Evolutionary conservation across 2,888 invertebrate genomes (phyloP).

Genomic region (Patella pellucida): DNA sequence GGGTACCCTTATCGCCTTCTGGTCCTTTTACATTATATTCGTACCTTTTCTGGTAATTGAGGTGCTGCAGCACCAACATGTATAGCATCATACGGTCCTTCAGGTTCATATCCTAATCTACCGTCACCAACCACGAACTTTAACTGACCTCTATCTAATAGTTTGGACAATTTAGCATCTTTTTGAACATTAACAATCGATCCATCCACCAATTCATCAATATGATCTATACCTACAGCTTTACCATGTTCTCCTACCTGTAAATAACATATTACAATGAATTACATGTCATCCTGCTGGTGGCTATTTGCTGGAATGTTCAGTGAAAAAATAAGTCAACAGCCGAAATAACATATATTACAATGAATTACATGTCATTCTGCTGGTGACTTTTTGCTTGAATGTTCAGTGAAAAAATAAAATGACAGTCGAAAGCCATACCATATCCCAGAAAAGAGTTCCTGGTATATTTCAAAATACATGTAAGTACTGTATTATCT

Average conservation of each 20-base stretch:
- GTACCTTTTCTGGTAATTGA: slow-evolving; percentile 70
- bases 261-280: slow-evolving; percentile 20
- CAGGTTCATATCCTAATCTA: slow-evolving; percentile 61
- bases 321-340: too few species aligned
- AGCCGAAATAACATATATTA: too few species aligned
- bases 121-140: slow-evolving; percentile 70
- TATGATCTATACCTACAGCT: slow-evolving; percentile 72
- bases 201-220: slow-evolving; percentile 72
- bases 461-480: too few species aligned
- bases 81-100: slow-evolving; percentile 71
- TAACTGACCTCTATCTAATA: slow-evolving; percentile 63
- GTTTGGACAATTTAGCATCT: slow-evolving; percentile 42
- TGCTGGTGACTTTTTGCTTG: too few species aligned
- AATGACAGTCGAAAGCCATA: too few species aligned
- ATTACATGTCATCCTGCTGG: too few species aligned
- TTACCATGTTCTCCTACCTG: slow-evolving; percentile 69
- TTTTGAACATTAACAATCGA: slow-evolving; percentile 81
- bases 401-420: too few species aligned
- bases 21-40: slow-evolving; percentile 26
- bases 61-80: slow-evolving; percentile 72
- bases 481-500: too few species aligned
- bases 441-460: too few species aligned
- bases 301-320: too few species aligned
- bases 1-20: too few species aligned
- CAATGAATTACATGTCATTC: too few species aligned